Evolutionary conservation across 2,113 vertebrate genomes (phyloP), one percentile per base, ranked within the genome.

Genomic region (Ammodytes dubius): DNA sequence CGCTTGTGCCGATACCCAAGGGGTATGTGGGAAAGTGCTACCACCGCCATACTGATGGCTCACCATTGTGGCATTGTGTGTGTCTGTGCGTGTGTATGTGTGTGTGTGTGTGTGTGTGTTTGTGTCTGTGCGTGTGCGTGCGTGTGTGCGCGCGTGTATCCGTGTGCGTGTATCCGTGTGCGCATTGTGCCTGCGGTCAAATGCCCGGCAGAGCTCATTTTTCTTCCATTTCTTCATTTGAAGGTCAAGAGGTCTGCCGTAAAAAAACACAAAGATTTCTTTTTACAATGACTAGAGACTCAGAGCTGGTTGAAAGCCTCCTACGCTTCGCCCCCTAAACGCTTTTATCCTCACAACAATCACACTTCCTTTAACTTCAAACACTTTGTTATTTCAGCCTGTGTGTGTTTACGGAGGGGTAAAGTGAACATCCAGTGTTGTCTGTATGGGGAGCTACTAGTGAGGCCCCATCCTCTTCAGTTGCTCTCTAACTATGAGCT

Each of bases 331-430:
- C 17, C 37, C 69, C 49, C 40, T 27, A 27, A 27, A 27, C 27
- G 27, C 83, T 83, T 90, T 84, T 70, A 89, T 91, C 84, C 79
- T 77, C 61, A 71, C 80, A 90, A 90, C 91, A 92, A 91, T 91
- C 81, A 60, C 77, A 79, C 83, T 93, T 94, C 93, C 93, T 91
- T 27, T 27, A 75, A 82, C 85, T 87, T 92, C 89, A 93, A 89
- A 90, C 66, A 49, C 74, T 53, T 57, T 93, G 91, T 93, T 94
- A 80, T 93, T 93, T 91, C 92, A 93, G 93, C 91, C 91, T 93
- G 61, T 77, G 50, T 11, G 40, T 90, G 89, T 91, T 93, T 91
- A 75, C n/a, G 58, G 35, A 53, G 47, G n/a, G 47, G 12, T 19
- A 19, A 70, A 73, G 77, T 71, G 54, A 82, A 76, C 63, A 82